Percentiles rank a stretch among this genome's conserved stretches.
phyloP scores from a whole-genome alignment of 2,797 vertebrate genomes.

The Delichon dasypus region DNA sequence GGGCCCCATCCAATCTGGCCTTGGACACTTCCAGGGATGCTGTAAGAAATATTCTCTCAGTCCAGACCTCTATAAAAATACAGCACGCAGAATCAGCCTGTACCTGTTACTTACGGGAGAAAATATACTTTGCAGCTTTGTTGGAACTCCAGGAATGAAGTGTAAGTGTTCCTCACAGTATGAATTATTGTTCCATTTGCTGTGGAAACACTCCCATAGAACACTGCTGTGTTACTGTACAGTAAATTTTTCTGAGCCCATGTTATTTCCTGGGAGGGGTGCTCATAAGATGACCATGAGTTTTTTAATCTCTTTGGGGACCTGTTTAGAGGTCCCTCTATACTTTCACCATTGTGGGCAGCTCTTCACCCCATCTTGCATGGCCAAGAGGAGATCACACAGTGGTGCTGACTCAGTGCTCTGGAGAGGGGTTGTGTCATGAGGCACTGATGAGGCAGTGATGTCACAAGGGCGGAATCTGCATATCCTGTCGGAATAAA shows the following conservation, averaged over 20 bases:
- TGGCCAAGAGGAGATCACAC: not conserved
- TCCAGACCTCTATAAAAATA: not conserved
- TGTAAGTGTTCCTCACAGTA: not conserved
- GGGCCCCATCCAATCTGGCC: not conserved
- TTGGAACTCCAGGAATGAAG: not conserved
- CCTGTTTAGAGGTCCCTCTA: not conserved
- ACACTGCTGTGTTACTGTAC: not conserved
- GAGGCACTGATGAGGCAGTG: slow-evolving; percentile 1
- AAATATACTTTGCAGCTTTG: not conserved
- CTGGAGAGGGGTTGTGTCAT: not conserved
- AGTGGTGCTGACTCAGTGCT: not conserved
- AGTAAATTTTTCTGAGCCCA: not conserved
- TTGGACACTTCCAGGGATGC: not conserved
- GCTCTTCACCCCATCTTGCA: not conserved
- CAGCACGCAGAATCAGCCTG: not conserved
- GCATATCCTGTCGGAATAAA: slow-evolving; percentile 27
- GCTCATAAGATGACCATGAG: not conserved
- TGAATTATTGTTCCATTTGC: not conserved
- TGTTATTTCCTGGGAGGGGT: not conserved
- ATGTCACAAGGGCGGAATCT: slow-evolving; percentile 23
- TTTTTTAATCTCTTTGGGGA: not conserved
- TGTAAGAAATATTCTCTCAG: not conserved
- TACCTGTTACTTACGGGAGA: not conserved
- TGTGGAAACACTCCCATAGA: not conserved
- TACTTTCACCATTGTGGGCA: not conserved